phyloP scores from a whole-genome alignment of 2,797 vertebrate genomes.

The Enteromius radiatus region DNA sequence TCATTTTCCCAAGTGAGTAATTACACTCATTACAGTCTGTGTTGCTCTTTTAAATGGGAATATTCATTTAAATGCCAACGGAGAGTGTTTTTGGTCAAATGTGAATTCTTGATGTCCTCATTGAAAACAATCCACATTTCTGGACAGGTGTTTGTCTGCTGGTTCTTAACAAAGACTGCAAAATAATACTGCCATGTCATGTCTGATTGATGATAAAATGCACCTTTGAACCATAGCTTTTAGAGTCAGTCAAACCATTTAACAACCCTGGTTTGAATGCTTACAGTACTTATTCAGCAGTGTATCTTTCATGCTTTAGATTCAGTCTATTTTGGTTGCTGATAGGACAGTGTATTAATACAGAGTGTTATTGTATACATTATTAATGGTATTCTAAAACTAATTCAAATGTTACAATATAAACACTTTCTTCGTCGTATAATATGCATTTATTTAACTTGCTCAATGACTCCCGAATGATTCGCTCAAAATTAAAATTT shows the following conservation, averaged over 20 bases:
- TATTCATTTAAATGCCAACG: slow-evolving; percentile 53
- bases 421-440: no score
- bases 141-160: background rate
- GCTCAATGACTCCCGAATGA: no score
- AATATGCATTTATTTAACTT: no score
- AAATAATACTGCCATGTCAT: background rate
- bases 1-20: slow-evolving; percentile 62
- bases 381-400: background rate
- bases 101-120: background rate
- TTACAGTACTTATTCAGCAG: background rate
- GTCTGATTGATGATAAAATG: background rate
- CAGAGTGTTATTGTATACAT: background rate
- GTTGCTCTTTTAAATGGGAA: slow-evolving; percentile 41
- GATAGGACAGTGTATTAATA: background rate
- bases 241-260: background rate
- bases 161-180: background rate
- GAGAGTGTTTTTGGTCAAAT: slow-evolving; percentile 13
- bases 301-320: background rate
- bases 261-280: background rate
- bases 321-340: background rate
- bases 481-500: no score
- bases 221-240: background rate
- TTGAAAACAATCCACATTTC: background rate
- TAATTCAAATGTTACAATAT: no score
- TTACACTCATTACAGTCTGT: slow-evolving; percentile 65